Base-by-base conservation (phyloP, 2,797 vertebrate genomes). In the Chloroceryle amazona region DNA sequence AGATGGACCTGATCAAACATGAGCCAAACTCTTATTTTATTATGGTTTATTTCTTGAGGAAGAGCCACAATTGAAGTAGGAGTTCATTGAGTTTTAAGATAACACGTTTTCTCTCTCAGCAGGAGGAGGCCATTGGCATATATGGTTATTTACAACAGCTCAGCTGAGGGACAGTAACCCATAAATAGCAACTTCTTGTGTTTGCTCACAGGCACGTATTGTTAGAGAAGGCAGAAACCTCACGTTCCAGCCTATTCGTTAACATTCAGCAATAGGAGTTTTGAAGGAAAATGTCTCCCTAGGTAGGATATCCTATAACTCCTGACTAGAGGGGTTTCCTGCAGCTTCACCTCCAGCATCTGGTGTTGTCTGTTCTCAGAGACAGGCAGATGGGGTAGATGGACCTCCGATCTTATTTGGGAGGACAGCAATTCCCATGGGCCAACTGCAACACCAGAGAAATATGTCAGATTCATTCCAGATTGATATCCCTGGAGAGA, bases 81-180 rank as follows among this genome's bases (percentile, higher is more conserved):
- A 92, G 96, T 96, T 96, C 92, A 95, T 74, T 96, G 93, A 96
- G 86, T 93, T 96, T 96, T 96, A 96, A 92, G 81, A 92, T 94
- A 73, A 94, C 92, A 89, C 92, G 70, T 96, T 96, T 94, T 96
- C 86, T 89, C 67, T 96, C 96, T 96, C 93, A 92, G 96, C 93
- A 92, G 92, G 86, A 96, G 78, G 83, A 87, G 89, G 60, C 92
- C 67, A 73, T 96, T 1, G 1, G 80, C 86, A 73, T 95, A 94
- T 82, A 95, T 5, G 5, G 85, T 95, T 97, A 97, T 96, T 97
- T 97, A 97, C 96, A 96, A 88, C 95, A 93, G 86, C 93, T 93
- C 81, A 89, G 92, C 63, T 87, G 74, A 93, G 89, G 83, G 86
- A 96, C 78, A 81, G 63, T 84, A 95, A 91, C 74, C 93, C 96